phyloP scores from a whole-genome alignment of 1,140 invertebrate species.

The Belonocnema kinseyi region DNA sequence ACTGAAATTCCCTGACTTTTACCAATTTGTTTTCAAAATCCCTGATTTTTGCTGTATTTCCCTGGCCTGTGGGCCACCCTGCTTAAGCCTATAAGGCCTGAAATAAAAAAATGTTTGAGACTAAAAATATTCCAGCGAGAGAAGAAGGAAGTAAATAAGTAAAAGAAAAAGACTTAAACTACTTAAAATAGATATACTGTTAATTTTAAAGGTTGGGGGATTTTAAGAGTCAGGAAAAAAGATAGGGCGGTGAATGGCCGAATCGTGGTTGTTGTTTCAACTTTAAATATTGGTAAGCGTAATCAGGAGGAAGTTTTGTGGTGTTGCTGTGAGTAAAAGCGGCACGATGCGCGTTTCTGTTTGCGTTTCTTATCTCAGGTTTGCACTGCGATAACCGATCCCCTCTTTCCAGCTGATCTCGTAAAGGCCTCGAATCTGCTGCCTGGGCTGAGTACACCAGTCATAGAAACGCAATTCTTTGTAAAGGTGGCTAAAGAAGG shows the following conservation, averaged over 20 bases:
- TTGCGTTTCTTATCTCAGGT: slow-evolving; percentile 73
- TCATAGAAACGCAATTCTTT: slow-evolving; percentile 12
- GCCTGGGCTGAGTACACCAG: neutral
- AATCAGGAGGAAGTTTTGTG: slow-evolving; percentile 73
- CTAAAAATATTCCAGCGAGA: too few species aligned
- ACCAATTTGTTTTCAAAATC: too few species aligned
- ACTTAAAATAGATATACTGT: too few species aligned
- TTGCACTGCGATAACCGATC: slow-evolving; percentile 71
- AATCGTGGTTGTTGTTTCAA: slow-evolving; percentile 29
- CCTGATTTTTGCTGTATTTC: too few species aligned
- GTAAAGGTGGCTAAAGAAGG: neutral
- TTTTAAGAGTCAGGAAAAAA: slow-evolving; percentile 5
- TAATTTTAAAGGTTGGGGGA: neutral
- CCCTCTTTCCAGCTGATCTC: slow-evolving; percentile 51
- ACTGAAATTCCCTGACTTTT: too few species aligned
- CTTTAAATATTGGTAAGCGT: slow-evolving; percentile 67
- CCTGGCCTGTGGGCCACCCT: too few species aligned
- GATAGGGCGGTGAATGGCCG: slow-evolving; percentile 1
- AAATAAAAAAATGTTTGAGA: too few species aligned
- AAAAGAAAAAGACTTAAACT: too few species aligned
- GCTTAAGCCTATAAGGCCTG: too few species aligned
- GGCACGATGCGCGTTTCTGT: slow-evolving; percentile 67
- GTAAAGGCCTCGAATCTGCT: slow-evolving; percentile 31
- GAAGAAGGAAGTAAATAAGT: too few species aligned
- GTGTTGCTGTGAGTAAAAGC: slow-evolving; percentile 59